Evolutionary conservation across 2,888 invertebrate species (phyloP), one percentile per base, ranked within the genome.

Genomic region (Lissocephala sabroskyi): DNA sequence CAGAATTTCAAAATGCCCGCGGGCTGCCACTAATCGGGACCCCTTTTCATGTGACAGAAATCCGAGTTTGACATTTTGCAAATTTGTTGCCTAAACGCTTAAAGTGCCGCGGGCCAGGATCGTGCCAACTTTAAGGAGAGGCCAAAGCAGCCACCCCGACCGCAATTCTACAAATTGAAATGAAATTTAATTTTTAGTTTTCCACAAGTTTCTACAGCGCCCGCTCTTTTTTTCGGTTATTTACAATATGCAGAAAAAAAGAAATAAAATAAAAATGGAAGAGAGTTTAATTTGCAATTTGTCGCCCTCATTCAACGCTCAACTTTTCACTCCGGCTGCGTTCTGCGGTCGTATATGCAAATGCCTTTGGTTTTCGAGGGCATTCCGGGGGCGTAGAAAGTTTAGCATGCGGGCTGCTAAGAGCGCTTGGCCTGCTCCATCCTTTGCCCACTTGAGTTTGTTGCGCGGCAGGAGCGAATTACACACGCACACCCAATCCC

Each of bases 251-350:
- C 3, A 23, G 7, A 23, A 23, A 5, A 23, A 23, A 23, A 23
- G 23, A 23, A 23, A 23, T 23, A 41, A 35, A 42, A 44, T 35
- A 14, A 5, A 9, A 73, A 65, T 61, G 74, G 57, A 71, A 76
- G 74, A 76, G 71, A 76, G 77, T 71, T 71, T 76, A 71, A 71
- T 71, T 71, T 76, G 74, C 74, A 71, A 71, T 71, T 71, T 71
- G 71, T 71, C 77, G 71, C 64, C 66, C 74, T 68, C 68, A 75
- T 76, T 76, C 74, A 64, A 64, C 70, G 74, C 62, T 62, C 68
- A 71, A 71, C 71, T 76, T 71, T 71, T 64, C 64, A 62, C 62
- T 65, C 60, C 49, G 46, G 48, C 52, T 45, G 52, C 52, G 45
- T 56, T 66, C n/a, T 70, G 70, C 40, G 70, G 70, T 52, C 75